Percentiles rank a stretch among this genome's conserved stretches.
These are phyloP conservation scores for Aptenodytes forsteri DNA, from an alignment of 2,113 vertebrate genomes.

Conservation along the genomic window DNA sequence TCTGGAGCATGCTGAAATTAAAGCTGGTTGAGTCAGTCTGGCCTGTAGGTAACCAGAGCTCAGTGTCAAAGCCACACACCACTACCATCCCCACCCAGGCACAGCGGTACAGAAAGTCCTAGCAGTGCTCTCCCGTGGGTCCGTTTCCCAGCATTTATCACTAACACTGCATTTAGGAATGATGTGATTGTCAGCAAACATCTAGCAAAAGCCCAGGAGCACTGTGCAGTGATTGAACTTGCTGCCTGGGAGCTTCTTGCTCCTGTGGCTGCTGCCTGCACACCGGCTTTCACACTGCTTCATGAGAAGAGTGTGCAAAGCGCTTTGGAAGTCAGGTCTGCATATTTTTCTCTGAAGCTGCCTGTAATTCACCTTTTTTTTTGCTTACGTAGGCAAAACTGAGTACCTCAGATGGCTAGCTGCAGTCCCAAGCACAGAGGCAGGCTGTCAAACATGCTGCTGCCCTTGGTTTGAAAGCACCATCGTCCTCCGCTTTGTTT, in stretches of 20 bases:
- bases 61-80: neutral
- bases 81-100: neutral
- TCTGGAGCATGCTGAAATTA: neutral
- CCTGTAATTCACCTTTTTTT: neutral
- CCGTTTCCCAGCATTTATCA: neutral
- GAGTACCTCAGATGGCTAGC: neutral
- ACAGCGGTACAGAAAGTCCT: neutral
- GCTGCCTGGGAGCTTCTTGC: neutral
- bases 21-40: neutral
- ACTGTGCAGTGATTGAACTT: neutral
- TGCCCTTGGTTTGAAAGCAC: neutral
- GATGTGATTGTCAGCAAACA: neutral
- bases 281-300: neutral
- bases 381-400: neutral
- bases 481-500: neutral
- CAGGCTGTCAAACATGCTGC: neutral
- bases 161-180: neutral
- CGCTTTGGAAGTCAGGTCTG: neutral
- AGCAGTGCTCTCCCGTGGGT: neutral
- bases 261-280: neutral
- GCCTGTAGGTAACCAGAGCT: neutral
- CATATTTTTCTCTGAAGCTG: neutral
- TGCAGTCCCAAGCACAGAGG: neutral
- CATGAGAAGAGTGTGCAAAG: neutral
- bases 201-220: slow-evolving; percentile 1